Evolutionary conservation across 2,797 vertebrate genomes (phyloP).

Genomic region (Neosilurus hyrtlii): DNA sequence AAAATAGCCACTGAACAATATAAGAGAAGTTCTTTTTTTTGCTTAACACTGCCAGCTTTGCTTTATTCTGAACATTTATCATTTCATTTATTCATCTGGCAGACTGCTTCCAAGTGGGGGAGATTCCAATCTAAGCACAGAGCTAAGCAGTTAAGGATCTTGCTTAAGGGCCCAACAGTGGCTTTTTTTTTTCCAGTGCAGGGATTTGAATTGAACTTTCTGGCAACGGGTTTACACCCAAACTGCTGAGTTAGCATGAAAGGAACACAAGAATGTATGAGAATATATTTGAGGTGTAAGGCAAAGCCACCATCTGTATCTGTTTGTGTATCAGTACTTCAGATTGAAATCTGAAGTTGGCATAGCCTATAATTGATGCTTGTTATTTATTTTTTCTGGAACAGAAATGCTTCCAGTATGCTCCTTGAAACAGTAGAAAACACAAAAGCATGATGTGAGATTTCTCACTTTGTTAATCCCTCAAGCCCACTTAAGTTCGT

Average conservation of each 20-base stretch:
- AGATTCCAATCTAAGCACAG: slow-evolving; percentile 23
- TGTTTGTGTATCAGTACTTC: not conserved
- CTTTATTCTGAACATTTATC: slow-evolving; percentile 13
- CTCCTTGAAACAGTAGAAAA: not conserved
- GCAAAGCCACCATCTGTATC: not conserved
- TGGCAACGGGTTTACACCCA: not conserved
- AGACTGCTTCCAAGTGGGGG: slow-evolving; percentile 16
- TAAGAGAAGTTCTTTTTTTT: not conserved
- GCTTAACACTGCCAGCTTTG: slow-evolving; percentile 1
- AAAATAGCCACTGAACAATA: not conserved
- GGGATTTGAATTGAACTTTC: slow-evolving; percentile 13
- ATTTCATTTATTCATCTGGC: slow-evolving; percentile 26
- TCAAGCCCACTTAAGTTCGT: not conserved
- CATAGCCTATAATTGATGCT: not conserved
- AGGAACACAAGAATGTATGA: slow-evolving; percentile 1
- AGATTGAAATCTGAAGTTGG: not conserved
- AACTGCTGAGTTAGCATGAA: slow-evolving; percentile 15
- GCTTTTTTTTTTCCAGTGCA: not conserved
- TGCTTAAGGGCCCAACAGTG: slow-evolving; percentile 3
- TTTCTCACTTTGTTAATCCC: not conserved
- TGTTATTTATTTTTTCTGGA: not conserved
- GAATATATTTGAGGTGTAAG: not conserved
- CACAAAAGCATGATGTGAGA: not conserved
- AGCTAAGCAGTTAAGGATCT: slow-evolving; percentile 15
- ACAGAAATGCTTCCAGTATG: not conserved